Conservation (phyloP, 2,888 invertebrate species). For the Drosophila paramelanica region DNA sequence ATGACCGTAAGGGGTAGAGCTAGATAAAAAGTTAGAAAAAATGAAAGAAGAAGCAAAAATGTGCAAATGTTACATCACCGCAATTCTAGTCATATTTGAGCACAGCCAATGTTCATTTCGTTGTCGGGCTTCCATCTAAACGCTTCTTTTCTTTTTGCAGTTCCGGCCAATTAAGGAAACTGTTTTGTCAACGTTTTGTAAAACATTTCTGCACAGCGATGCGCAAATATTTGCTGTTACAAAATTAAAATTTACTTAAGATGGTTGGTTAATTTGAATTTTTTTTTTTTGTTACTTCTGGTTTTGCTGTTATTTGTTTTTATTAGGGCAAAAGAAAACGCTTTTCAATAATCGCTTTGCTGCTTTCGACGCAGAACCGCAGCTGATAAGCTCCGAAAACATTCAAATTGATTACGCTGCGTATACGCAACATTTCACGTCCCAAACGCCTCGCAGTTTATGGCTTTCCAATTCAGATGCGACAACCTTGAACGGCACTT, state of each 20-base stretch:
- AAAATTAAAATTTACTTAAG: slow-evolving; percentile 21
- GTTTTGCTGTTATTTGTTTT: slow-evolving; percentile 14
- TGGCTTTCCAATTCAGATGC: slow-evolving; percentile 49
- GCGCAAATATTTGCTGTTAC: slow-evolving; percentile 32
- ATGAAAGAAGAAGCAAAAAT: neutral
- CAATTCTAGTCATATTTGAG: slow-evolving; percentile 1
- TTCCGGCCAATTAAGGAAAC: slow-evolving; percentile 59
- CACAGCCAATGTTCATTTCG: slow-evolving; percentile 41
- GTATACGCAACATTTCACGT: slow-evolving; percentile 73
- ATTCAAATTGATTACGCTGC: slow-evolving; percentile 65
- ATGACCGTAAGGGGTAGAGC: neutral
- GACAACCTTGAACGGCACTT: slow-evolving; percentile 40
- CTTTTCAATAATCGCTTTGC: slow-evolving; percentile 32
- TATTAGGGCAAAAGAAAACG: slow-evolving; percentile 40
- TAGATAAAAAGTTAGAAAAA: slow-evolving; percentile 13
- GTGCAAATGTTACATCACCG: slow-evolving; percentile 24
- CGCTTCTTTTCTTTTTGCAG: slow-evolving; percentile 10
- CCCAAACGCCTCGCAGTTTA: slow-evolving; percentile 22
- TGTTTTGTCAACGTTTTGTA: slow-evolving; percentile 49
- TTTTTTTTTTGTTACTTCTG: neutral
- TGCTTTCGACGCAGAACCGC: slow-evolving; percentile 9
- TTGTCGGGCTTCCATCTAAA: slow-evolving; percentile 3
- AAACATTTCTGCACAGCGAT: slow-evolving; percentile 20
- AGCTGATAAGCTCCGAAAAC: slow-evolving; percentile 54
- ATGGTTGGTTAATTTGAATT: neutral